Percentiles rank a stretch among this genome's conserved stretches.
Evolutionary conservation across 2,797 vertebrate genomes (phyloP).

Genomic region (Lacerta viridis): DNA sequence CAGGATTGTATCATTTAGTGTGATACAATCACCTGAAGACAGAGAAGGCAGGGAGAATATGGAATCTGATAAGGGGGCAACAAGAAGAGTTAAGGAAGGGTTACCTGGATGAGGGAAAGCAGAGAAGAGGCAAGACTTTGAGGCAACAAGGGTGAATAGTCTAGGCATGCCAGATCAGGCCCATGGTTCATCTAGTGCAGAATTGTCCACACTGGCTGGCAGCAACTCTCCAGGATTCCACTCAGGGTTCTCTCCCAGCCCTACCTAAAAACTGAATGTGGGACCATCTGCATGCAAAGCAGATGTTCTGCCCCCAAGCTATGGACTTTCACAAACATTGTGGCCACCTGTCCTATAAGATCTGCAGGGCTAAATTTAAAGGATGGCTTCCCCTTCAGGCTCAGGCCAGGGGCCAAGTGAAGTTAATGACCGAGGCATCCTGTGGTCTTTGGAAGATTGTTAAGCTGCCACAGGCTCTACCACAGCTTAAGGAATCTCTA

Average conservation of each 20-base stretch:
- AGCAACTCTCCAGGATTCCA: too few relatives aligned
- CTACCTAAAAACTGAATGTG: background rate
- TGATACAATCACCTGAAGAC: background rate
- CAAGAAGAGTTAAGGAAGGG: background rate
- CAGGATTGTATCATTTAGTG: too few relatives aligned
- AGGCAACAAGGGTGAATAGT: too few relatives aligned
- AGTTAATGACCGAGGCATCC: background rate
- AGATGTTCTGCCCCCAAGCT: background rate
- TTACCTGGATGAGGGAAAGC: too few relatives aligned
- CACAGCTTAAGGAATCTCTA: background rate
- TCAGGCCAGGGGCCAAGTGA: background rate
- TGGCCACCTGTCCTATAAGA: background rate
- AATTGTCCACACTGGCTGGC: too few relatives aligned
- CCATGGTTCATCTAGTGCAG: too few relatives aligned
- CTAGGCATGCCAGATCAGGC: too few relatives aligned
- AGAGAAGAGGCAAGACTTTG: too few relatives aligned
- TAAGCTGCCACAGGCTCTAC: conserved; percentile 18
- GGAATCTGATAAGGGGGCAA: background rate
- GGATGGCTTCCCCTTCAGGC: too few relatives aligned
- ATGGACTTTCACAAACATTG: background rate
- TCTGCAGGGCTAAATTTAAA: too few relatives aligned
- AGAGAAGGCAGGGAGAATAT: too few relatives aligned
- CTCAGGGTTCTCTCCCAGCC: background rate
- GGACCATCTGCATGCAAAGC: background rate
- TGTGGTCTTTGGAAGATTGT: conserved; percentile 27